These are phyloP conservation scores for Cantharis lateralis DNA, from an alignment of 2,888 invertebrate species.

Conservation along the genomic window DNA sequence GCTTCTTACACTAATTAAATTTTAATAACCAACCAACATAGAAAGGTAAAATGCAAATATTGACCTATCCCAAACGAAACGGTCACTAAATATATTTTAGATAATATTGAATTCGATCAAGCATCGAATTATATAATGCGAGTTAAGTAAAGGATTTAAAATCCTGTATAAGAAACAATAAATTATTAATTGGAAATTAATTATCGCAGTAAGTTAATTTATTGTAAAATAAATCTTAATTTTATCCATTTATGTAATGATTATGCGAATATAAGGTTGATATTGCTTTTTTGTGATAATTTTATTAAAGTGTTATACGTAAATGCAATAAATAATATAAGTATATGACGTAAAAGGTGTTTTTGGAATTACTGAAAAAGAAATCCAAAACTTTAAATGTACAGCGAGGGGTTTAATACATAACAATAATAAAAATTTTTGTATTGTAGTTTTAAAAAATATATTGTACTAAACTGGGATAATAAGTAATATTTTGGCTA, in stretches of 20 bases:
- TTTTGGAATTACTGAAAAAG: background rate
- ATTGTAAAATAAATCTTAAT: background rate
- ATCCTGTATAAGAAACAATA: background rate
- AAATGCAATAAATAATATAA: background rate
- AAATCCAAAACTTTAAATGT: background rate
- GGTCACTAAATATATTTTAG: background rate
- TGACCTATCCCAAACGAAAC: background rate
- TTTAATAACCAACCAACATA: background rate
- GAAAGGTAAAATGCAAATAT: background rate
- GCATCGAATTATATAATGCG: background rate
- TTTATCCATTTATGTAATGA: background rate
- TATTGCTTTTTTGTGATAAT: background rate
- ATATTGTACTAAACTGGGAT: background rate
- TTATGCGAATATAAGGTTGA: background rate
- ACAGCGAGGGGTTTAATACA: background rate
- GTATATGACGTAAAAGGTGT: background rate
- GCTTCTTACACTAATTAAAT: slow-evolving; percentile 12
- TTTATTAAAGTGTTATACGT: background rate
- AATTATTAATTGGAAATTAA: background rate
- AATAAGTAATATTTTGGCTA: too few relatives aligned
- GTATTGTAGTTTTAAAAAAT: background rate
- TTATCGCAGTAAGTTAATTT: background rate
- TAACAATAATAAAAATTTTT: background rate
- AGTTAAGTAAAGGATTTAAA: background rate
- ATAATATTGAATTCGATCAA: background rate